Conservation (phyloP, 2,113 vertebrate genomes). For the Pomatorhinus ruficollis region DNA sequence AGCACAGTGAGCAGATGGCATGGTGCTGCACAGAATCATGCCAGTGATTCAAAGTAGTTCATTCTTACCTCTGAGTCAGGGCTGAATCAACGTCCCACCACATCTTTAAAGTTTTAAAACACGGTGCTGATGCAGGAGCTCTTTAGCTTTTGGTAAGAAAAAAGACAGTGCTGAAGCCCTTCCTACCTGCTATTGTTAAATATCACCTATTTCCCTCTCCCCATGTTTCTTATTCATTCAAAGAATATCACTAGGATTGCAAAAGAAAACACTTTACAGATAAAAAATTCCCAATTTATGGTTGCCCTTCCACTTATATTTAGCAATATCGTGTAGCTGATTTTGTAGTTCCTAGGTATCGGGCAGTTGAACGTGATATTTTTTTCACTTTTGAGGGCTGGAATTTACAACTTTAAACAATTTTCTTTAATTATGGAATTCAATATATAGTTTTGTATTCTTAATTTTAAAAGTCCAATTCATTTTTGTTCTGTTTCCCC, state of each 20-base stretch:
- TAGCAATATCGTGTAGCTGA: background rate
- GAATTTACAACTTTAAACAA: background rate
- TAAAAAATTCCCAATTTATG: background rate
- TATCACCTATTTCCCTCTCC: background rate
- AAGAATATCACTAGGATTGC: background rate
- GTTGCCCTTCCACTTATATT: background rate
- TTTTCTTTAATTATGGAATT: background rate
- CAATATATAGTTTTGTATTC: background rate
- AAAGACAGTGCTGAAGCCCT: background rate
- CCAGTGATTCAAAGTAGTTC: background rate
- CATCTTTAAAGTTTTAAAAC: background rate
- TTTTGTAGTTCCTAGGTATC: background rate
- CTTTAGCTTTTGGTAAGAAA: background rate
- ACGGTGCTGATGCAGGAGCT: background rate
- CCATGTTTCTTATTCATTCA: background rate
- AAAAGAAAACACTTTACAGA: background rate
- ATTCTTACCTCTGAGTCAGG: slow-evolving; percentile 33
- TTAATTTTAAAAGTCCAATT: background rate
- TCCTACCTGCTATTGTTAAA: background rate
- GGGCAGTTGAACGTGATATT: rapidly evolving
- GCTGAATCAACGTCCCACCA: background rate
- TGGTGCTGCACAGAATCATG: background rate
- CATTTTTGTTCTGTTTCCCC: background rate
- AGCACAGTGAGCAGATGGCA: rapidly evolving
- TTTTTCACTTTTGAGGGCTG: background rate